Conservation (phyloP, 1,140 invertebrate genomes). For the Tetragonula clypearis region DNA sequence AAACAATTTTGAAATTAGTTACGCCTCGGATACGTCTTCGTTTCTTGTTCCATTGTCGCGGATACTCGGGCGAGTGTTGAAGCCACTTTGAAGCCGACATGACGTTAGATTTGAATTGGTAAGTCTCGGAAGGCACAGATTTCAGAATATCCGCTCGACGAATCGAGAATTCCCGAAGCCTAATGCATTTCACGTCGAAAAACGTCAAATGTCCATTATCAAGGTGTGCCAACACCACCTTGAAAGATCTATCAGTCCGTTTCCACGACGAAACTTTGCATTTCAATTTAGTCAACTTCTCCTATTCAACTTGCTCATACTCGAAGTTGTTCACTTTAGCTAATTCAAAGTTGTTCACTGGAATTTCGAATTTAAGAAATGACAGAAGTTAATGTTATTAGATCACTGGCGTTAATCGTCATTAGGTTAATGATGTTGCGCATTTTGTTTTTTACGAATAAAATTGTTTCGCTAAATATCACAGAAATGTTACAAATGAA, state of each 20-base stretch:
- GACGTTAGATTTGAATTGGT: slow-evolving; percentile 19
- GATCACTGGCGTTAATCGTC: too few relatives aligned
- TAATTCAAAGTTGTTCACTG: neutral
- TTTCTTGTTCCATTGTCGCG: neutral
- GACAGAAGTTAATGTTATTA: too few relatives aligned
- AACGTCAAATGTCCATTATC: neutral
- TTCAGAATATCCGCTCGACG: neutral
- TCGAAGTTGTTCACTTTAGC: neutral
- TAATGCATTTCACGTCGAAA: neutral
- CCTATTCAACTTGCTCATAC: neutral
- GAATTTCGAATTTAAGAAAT: too few relatives aligned
- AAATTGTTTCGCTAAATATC: too few relatives aligned
- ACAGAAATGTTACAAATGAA: too few relatives aligned
- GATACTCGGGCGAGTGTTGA: neutral
- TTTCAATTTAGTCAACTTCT: neutral
- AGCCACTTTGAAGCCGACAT: neutral
- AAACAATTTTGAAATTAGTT: slow-evolving; percentile 23
- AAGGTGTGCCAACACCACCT: neutral
- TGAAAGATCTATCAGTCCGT: neutral
- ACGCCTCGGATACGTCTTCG: neutral
- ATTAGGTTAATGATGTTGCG: too few relatives aligned
- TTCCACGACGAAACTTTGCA: neutral
- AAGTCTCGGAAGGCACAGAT: neutral
- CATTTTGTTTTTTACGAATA: too few relatives aligned
- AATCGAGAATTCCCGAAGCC: neutral